phyloP scores from a whole-genome alignment of 2,797 vertebrate species.

The Manis javanica region DNA sequence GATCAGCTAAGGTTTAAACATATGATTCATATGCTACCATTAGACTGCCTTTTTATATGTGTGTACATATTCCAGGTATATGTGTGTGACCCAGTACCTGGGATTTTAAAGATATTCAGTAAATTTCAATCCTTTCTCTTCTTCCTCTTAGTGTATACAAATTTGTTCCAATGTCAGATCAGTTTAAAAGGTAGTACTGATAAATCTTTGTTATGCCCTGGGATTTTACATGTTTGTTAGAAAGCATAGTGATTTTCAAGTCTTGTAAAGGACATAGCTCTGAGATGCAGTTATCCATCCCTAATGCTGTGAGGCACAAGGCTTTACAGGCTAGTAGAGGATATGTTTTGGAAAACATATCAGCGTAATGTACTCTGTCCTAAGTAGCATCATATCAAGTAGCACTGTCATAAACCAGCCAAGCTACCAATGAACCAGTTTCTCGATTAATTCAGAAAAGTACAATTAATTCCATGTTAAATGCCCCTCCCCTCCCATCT shows the following conservation, averaged over 20 bases:
- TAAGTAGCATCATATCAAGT: not conserved
- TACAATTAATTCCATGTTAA: not conserved
- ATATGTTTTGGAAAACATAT: conserved; percentile 9
- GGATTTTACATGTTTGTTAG: not conserved
- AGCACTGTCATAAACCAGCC: not conserved
- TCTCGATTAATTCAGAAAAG: conserved; percentile 27
- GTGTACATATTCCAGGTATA: not conserved
- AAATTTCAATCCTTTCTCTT: not conserved
- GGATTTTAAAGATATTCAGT: not conserved
- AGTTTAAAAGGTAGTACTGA: not conserved
- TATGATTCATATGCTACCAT: not conserved
- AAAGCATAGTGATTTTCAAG: not conserved
- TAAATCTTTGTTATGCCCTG: not conserved
- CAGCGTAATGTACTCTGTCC: not conserved
- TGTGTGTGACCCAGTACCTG: not conserved
- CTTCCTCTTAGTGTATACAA: not conserved
- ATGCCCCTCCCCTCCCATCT: accelerated
- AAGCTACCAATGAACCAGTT: not conserved
- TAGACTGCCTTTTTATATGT: not conserved
- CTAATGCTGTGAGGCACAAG: not conserved
- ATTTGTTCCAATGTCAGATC: not conserved
- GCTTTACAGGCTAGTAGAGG: not conserved
- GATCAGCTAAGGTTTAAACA: conserved; percentile 15
- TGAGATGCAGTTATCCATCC: not conserved
- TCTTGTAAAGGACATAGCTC: not conserved